Conservation (phyloP, 2,113 vertebrate species). For the Ovibos moschatus region DNA sequence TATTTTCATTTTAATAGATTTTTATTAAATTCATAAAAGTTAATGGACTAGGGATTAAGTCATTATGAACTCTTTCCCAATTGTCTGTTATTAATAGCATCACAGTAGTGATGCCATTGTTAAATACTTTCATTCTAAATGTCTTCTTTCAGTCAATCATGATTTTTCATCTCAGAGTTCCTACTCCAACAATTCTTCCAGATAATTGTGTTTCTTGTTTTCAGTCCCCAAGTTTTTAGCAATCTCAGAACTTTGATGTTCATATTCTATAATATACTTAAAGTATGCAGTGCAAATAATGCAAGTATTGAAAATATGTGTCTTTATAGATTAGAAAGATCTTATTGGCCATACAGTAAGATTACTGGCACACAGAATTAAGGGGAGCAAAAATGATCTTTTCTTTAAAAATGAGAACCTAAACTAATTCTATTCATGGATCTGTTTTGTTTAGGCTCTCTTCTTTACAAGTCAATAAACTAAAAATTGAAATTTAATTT, state of each 20-base stretch:
- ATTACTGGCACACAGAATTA: not conserved
- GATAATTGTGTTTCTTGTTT: constrained; percentile 14
- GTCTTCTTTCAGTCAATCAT: constrained; percentile 35
- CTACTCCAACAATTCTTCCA: constrained; percentile 30
- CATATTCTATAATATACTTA: not conserved
- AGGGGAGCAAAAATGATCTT: not conserved
- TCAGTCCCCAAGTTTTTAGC: not conserved
- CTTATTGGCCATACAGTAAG: not conserved
- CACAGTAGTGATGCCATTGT: constrained; percentile 51
- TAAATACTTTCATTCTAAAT: constrained; percentile 59
- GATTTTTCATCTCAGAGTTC: constrained; percentile 36
- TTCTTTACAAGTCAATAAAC: not conserved
- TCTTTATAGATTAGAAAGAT: not conserved
- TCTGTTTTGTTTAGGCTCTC: not conserved
- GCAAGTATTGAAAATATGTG: not conserved
- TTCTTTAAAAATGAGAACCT: not conserved
- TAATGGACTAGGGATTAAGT: constrained; percentile 76
- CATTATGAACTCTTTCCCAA: constrained; percentile 73
- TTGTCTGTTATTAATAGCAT: constrained; percentile 72
- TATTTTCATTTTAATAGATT: constrained; percentile 73
- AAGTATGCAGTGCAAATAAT: not conserved
- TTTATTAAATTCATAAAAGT: constrained; percentile 79
- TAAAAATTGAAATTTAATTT: not conserved
- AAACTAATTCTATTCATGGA: not conserved
- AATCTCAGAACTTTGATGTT: not conserved